These are phyloP conservation scores for Oncorhynchus mykiss DNA, from an alignment of 2,113 vertebrate genomes.

Conservation along the genomic window DNA sequence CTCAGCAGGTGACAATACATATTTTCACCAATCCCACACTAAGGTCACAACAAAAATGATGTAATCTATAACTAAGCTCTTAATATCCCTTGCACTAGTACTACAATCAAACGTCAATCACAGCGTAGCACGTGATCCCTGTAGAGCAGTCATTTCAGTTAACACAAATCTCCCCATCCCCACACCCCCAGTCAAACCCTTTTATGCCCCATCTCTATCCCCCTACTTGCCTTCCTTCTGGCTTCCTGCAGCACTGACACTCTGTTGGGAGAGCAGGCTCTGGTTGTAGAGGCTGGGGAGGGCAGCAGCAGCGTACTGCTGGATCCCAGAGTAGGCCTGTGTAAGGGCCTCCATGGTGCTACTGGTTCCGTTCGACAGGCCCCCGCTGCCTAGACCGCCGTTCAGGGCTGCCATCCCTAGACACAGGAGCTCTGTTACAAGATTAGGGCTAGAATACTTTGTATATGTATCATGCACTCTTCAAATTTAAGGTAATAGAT, in stretches of 20 bases:
- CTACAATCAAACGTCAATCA: background rate
- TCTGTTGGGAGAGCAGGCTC: constrained; percentile 93
- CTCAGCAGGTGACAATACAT: constrained; percentile 48
- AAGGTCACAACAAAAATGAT: background rate
- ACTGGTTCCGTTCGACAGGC: constrained; percentile 90
- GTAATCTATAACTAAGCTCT: background rate
- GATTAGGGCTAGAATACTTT: too few species aligned
- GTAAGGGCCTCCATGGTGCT: constrained; percentile 96
- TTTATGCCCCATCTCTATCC: too few species aligned
- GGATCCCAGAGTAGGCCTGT: constrained; percentile 97
- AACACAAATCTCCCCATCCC: background rate
- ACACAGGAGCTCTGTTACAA: constrained; percentile 27
- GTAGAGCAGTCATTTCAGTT: background rate
- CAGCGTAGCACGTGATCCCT: background rate
- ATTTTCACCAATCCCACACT: background rate
- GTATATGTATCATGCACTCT: too few species aligned
- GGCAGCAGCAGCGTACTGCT: constrained; percentile 93
- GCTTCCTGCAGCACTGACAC: constrained; percentile 92
- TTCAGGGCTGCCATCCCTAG: constrained; percentile 96
- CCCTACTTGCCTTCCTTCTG: constrained; percentile 91
- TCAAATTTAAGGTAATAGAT: background rate
- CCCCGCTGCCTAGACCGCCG: constrained; percentile 85
- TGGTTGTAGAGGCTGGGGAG: constrained; percentile 95
- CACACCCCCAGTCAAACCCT: background rate
- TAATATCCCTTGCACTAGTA: background rate